Evolutionary conservation across 1,140 invertebrate species (phyloP).

Genomic region (Neuroterus valhalla): DNA sequence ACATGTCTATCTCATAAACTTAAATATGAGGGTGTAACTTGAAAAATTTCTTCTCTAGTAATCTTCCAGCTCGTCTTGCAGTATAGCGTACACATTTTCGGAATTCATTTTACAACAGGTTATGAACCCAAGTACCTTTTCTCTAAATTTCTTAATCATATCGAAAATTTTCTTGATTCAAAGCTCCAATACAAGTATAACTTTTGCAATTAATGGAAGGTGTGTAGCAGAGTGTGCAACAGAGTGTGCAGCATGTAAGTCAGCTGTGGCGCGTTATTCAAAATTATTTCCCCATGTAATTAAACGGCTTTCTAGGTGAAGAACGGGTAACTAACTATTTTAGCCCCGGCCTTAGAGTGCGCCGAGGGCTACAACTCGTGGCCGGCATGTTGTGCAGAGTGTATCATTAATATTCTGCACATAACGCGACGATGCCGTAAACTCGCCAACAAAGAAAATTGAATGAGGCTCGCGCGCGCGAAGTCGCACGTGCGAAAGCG

Average conservation of each 20-base stretch:
- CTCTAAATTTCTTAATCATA: too few species aligned
- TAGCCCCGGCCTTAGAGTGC: constrained; percentile 31
- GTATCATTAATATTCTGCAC: constrained; percentile 56
- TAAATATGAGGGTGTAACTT: neutral
- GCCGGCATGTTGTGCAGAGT: constrained; percentile 46
- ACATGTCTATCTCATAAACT: neutral
- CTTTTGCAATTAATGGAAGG: neutral
- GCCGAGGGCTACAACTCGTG: constrained; percentile 43
- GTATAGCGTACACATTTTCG: too few species aligned
- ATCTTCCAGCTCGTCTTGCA: too few species aligned
- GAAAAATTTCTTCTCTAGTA: too few species aligned
- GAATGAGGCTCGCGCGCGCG: constrained; percentile 49
- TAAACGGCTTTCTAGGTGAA: neutral
- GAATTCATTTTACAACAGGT: too few species aligned
- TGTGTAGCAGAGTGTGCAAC: neutral
- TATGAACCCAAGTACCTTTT: too few species aligned
- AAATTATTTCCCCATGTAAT: constrained; percentile 13
- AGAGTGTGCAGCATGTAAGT: neutral
- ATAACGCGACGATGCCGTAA: constrained; percentile 52
- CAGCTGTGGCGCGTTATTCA: neutral
- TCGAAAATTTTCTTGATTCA: too few species aligned
- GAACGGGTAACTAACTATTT: constrained; percentile 49
- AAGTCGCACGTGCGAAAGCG: constrained; percentile 34
- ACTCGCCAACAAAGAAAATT: constrained; percentile 62
- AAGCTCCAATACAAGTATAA: too few species aligned